Percentiles rank a stretch among this genome's conserved stretches.
These are phyloP conservation scores for Odontothrips loti DNA, from an alignment of 2,888 invertebrate species.

Conservation along the genomic window DNA sequence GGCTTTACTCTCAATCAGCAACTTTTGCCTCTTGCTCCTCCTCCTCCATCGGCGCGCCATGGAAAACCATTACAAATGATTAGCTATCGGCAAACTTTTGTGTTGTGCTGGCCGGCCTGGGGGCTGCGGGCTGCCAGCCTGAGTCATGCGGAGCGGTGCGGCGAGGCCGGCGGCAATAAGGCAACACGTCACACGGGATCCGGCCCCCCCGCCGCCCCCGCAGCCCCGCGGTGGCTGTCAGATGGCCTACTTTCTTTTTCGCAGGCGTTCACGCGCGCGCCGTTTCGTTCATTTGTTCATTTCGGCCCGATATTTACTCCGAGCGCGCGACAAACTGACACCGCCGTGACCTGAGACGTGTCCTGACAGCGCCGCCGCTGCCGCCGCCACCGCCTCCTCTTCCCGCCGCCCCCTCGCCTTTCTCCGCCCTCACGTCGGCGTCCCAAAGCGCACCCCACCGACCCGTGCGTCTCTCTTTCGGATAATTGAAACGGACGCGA, in stretches of 20 bases:
- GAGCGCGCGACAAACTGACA: not conserved
- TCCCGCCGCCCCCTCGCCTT: not conserved
- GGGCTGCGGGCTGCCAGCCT: not conserved
- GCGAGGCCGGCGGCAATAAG: not conserved
- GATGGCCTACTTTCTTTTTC: too few species aligned
- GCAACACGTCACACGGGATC: not conserved
- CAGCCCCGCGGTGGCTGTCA: not conserved
- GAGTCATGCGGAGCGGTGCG: not conserved
- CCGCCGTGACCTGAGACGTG: not conserved
- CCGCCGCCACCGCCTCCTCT: too few species aligned
- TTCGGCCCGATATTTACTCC: not conserved
- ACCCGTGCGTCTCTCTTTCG: constrained; percentile 14
- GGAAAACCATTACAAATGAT: constrained; percentile 25
- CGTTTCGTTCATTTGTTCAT: not conserved
- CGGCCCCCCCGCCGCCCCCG: not conserved
- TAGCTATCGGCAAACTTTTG: not conserved
- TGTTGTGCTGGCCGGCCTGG: not conserved
- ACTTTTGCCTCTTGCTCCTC: not conserved
- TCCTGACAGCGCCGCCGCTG: too few species aligned
- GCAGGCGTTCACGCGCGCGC: not conserved
- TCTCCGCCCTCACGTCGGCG: not conserved
- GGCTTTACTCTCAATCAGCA: constrained; percentile 17
- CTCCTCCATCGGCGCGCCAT: not conserved
- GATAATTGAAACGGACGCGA: constrained; percentile 26
- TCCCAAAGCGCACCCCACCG: not conserved